These are phyloP conservation scores for Chiloscyllium plagiosum DNA, from an alignment of 2,113 vertebrate species.

Conservation along the genomic window DNA sequence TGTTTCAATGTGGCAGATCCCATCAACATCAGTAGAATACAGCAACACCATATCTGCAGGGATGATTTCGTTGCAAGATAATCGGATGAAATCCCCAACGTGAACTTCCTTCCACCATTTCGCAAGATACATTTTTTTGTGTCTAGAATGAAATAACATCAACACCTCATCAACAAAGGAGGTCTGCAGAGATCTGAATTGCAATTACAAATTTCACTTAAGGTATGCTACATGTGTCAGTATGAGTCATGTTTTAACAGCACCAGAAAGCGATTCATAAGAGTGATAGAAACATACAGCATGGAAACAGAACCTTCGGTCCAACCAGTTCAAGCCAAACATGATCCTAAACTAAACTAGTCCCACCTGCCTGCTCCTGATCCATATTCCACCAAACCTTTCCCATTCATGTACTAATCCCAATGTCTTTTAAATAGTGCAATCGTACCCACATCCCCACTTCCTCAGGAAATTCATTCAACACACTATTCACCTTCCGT, in stretches of 20 bases:
- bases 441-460: too few relatives aligned
- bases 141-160: slow-evolving; percentile 53
- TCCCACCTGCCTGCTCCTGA: too few relatives aligned
- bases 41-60: slow-evolving; percentile 88
- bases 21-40: slow-evolving; percentile 76
- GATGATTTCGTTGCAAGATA: slow-evolving; percentile 81
- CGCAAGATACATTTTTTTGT: slow-evolving; percentile 65
- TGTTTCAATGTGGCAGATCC: slow-evolving; percentile 87
- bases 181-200: not conserved
- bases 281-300: too few relatives aligned
- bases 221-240: not conserved
- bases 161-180: not conserved
- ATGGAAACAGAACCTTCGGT: too few relatives aligned
- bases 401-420: too few relatives aligned
- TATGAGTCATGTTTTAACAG: not conserved
- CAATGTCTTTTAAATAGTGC: too few relatives aligned
- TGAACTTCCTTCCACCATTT: slow-evolving; percentile 75
- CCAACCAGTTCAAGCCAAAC: too few relatives aligned
- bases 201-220: not conserved
- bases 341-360: too few relatives aligned
- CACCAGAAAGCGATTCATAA: not conserved
- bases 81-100: slow-evolving; percentile 81
- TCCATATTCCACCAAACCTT: too few relatives aligned
- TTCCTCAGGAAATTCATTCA: too few relatives aligned
- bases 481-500: too few relatives aligned